phyloP scores from a whole-genome alignment of 2,888 invertebrate species.

The Seira ritae region DNA sequence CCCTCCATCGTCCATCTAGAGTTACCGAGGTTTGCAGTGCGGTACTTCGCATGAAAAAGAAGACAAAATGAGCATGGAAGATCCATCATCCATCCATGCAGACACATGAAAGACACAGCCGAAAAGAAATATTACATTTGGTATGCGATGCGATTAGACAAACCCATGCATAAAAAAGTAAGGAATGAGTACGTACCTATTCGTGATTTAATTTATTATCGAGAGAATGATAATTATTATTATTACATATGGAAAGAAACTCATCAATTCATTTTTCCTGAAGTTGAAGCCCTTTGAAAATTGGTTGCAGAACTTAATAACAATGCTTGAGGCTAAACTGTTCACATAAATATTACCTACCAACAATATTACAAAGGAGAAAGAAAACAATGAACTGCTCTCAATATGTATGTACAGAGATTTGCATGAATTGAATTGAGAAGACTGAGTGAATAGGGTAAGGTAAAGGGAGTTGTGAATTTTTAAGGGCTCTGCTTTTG shows the following conservation, averaged over 20 bases:
- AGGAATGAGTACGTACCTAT: not conserved
- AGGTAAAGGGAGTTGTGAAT: slow-evolving; percentile 39
- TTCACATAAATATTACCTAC: not conserved
- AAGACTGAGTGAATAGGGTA: no score
- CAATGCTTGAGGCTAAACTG: slow-evolving; percentile 51
- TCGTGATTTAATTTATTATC: not conserved
- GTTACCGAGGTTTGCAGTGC: slow-evolving; percentile 51
- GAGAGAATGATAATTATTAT: slow-evolving; percentile 54
- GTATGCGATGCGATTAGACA: no score
- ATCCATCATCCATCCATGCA: no score
- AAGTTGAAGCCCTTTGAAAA: slow-evolving; percentile 29
- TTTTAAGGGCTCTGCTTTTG: no score
- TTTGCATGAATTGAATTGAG: slow-evolving; percentile 20
- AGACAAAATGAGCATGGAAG: slow-evolving; percentile 36
- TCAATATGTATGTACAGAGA: no score
- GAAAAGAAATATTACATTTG: no score
- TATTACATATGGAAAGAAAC: slow-evolving; percentile 22
- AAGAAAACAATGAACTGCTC: not conserved
- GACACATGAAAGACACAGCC: no score
- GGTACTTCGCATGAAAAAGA: slow-evolving; percentile 45
- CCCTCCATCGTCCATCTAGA: slow-evolving; percentile 40
- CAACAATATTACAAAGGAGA: no score
- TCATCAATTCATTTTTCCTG: slow-evolving; percentile 46
- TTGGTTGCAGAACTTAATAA: slow-evolving; percentile 45
- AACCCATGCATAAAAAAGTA: no score